Conservation (phyloP, 2,888 invertebrate species). For the Eupithecia exiguata region DNA sequence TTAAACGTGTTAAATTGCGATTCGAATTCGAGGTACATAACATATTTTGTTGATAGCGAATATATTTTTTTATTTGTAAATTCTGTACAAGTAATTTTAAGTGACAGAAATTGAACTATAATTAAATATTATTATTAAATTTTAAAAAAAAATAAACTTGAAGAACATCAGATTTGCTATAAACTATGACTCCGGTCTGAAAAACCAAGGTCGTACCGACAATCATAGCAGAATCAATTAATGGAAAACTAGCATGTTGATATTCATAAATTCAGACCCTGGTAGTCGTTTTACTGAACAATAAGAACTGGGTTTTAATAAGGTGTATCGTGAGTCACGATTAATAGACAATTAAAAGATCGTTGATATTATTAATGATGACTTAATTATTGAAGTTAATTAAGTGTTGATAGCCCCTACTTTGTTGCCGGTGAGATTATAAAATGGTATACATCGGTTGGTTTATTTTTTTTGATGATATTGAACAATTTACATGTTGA, state of each 20-base stretch:
- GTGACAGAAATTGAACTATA: too few relatives aligned
- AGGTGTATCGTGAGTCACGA: slow-evolving; percentile 39
- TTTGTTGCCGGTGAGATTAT: neutral
- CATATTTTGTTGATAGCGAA: too few relatives aligned
- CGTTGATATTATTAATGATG: neutral
- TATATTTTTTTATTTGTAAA: too few relatives aligned
- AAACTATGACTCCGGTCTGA: neutral
- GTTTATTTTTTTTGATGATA: neutral
- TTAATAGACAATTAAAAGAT: neutral
- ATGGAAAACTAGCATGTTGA: neutral
- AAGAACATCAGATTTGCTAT: neutral
- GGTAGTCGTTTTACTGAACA: slow-evolving; percentile 9
- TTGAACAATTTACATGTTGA: neutral
- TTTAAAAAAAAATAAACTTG: too few relatives aligned
- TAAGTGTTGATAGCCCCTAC: neutral
- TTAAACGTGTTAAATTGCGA: too few relatives aligned
- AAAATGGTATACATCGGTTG: neutral
- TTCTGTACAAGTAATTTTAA: too few relatives aligned
- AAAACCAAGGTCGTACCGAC: neutral
- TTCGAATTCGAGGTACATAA: too few relatives aligned
- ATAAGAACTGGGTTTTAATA: slow-evolving; percentile 9
- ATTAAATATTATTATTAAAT: too few relatives aligned
- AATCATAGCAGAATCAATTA: neutral
- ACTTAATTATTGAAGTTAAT: neutral
- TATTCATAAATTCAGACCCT: slow-evolving; percentile 36